A percentile compares a stretch with the other conserved stretches of the same genome.
phyloP scores from a whole-genome alignment of 1,140 invertebrate genomes.

The Armadillidium nasatum region DNA sequence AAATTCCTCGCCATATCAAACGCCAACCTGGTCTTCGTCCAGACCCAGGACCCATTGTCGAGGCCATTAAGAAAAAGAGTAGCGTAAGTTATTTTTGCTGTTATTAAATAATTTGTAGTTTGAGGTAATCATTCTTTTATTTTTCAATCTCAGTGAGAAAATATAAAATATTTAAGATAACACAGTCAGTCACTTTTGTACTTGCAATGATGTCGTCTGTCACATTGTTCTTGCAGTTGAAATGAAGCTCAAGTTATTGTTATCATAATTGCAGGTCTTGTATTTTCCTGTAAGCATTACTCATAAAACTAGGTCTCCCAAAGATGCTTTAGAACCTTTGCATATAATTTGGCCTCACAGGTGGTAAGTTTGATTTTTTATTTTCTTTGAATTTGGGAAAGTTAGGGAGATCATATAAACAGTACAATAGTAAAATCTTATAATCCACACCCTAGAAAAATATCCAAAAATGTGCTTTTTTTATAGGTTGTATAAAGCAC shows the following conservation, averaged over 20 bases:
- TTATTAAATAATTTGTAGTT: no score
- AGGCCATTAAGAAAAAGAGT: conserved; percentile 51
- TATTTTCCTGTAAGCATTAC: conserved; percentile 39
- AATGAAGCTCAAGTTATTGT: no score
- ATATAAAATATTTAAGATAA: no score
- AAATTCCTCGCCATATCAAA: conserved; percentile 61
- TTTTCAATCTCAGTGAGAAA: conserved; percentile 51
- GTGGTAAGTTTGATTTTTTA: conserved; percentile 53
- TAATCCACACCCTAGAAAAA: no score
- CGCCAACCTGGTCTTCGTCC: conserved; percentile 62
- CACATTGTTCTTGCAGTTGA: no score
- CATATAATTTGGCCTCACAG: conserved; percentile 72
- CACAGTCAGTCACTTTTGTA: no score
- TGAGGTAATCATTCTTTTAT: conserved; percentile 61
- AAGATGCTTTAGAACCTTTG: conserved; percentile 49
- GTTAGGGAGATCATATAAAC: no score
- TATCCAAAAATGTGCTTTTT: no score
- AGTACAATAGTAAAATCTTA: no score
- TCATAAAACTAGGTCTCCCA: conserved; percentile 31
- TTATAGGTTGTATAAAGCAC: no score
- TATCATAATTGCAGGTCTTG: conserved; percentile 27
- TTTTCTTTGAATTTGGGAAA: no score
- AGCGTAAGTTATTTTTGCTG: conserved; percentile 49
- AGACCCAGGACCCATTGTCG: conserved; percentile 28
- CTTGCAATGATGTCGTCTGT: no score